phyloP scores from a whole-genome alignment of 2,888 invertebrate species.

The Apodemia mormo region DNA sequence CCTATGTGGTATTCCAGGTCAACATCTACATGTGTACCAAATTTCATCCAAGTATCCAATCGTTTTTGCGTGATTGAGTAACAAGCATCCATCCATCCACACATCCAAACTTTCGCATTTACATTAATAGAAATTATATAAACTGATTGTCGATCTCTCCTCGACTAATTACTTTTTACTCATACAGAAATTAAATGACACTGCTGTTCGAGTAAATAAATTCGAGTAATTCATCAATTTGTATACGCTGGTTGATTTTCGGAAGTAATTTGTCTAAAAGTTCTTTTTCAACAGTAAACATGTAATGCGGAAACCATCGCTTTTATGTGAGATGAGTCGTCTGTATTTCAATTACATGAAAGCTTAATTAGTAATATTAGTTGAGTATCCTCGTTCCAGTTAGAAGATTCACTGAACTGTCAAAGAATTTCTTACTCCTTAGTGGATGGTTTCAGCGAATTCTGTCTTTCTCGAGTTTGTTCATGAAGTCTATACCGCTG shows the following conservation, averaged over 20 bases:
- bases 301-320: slow-evolving; percentile 32
- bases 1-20: too few species aligned
- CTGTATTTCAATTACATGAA: slow-evolving; percentile 74
- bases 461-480: slow-evolving; percentile 65
- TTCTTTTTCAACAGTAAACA: slow-evolving; percentile 65
- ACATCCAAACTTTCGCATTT: too few species aligned
- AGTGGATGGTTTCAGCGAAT: slow-evolving; percentile 64
- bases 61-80: too few species aligned
- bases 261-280: slow-evolving; percentile 76
- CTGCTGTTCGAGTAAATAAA: neutral
- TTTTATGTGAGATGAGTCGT: neutral
- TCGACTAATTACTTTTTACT: slow-evolving; percentile 24
- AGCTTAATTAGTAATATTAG: slow-evolving; percentile 80
- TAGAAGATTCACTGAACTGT: slow-evolving; percentile 35
- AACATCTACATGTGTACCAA: too few species aligned
- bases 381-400: slow-evolving; percentile 62
- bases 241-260: slow-evolving; percentile 68
- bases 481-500: slow-evolving; percentile 61
- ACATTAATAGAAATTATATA: too few species aligned
- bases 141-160: slow-evolving; percentile 52
- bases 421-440: slow-evolving; percentile 55
- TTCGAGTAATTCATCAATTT: slow-evolving; percentile 57
- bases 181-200: neutral
- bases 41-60: too few species aligned
- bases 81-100: too few species aligned